phyloP scores from a whole-genome alignment of 1,140 invertebrate genomes.

The Colletes latitarsis region DNA sequence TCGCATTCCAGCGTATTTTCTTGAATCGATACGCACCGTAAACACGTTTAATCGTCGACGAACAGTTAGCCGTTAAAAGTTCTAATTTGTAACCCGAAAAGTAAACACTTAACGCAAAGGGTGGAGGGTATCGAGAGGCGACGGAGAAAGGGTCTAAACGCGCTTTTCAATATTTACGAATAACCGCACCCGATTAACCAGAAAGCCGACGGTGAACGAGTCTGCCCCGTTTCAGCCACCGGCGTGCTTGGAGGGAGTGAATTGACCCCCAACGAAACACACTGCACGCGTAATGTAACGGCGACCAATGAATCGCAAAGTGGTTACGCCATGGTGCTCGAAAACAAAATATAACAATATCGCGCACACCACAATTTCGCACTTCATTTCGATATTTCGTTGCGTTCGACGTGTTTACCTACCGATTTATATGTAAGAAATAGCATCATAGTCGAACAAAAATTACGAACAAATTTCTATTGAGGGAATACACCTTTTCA shows the following conservation, averaged over 20 bases:
- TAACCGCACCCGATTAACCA: conserved; percentile 58
- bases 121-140: not conserved
- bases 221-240: not conserved
- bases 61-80: not conserved
- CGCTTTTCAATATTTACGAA: conserved; percentile 63
- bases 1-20: not conserved
- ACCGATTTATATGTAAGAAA: too few species aligned
- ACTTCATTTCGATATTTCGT: too few species aligned
- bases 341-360: conserved; percentile 17
- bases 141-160: conserved; percentile 37
- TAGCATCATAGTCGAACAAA: too few species aligned
- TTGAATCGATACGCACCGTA: not conserved
- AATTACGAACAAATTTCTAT: too few species aligned
- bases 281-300: conserved; percentile 20
- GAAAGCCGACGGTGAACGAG: conserved; percentile 36
- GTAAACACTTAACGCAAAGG: not conserved
- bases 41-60: not conserved
- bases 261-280: conserved; percentile 38
- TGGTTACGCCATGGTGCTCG: not conserved
- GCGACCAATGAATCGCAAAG: conserved; percentile 32
- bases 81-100: not conserved
- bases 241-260: conserved; percentile 14
- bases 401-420: too few species aligned
- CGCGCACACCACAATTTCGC: not conserved
- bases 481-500: too few species aligned